Evolutionary conservation across 2,888 invertebrate species (phyloP).

Genomic region (Rambutsinella grinnellia): DNA sequence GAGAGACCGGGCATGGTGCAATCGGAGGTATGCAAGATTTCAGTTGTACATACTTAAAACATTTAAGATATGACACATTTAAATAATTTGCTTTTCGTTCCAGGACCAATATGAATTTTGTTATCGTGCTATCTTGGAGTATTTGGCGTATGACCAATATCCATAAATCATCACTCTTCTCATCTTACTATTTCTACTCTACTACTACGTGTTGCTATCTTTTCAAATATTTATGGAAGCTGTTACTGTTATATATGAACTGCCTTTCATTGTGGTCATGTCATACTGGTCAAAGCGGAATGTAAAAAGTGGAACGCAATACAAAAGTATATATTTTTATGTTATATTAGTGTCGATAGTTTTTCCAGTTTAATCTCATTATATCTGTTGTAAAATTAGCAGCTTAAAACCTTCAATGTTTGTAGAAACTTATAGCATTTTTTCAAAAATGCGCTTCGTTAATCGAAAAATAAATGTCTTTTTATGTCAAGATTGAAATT

Average conservation of each 20-base stretch:
- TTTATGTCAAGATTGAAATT: too few relatives aligned
- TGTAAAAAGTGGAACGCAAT: too few relatives aligned
- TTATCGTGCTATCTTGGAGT: slow-evolving; percentile 98
- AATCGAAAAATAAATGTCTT: too few relatives aligned
- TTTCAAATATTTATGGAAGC: neutral
- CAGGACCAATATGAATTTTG: slow-evolving; percentile 99
- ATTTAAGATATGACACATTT: neutral
- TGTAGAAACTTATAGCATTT: too few relatives aligned
- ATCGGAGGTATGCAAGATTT: slow-evolving; percentile 83
- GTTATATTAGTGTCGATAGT: too few relatives aligned
- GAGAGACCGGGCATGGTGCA: slow-evolving; percentile 99
- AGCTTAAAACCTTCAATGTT: too few relatives aligned
- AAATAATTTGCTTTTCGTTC: slow-evolving; percentile 62
- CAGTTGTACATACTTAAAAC: neutral
- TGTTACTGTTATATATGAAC: slow-evolving; percentile 15
- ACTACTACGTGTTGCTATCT: slow-evolving; percentile 10
- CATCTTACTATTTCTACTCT: slow-evolving; percentile 27
- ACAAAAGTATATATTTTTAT: too few relatives aligned
- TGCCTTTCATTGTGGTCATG: slow-evolving; percentile 37
- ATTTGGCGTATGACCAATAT: slow-evolving; percentile 73
- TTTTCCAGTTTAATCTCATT: too few relatives aligned
- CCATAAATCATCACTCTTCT: slow-evolving; percentile 41
- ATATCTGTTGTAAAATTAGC: too few relatives aligned
- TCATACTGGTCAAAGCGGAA: too few relatives aligned
- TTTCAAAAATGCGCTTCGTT: too few relatives aligned